Base-by-base conservation (phyloP, 2,888 invertebrate genomes). In the Graphium colonna region DNA sequence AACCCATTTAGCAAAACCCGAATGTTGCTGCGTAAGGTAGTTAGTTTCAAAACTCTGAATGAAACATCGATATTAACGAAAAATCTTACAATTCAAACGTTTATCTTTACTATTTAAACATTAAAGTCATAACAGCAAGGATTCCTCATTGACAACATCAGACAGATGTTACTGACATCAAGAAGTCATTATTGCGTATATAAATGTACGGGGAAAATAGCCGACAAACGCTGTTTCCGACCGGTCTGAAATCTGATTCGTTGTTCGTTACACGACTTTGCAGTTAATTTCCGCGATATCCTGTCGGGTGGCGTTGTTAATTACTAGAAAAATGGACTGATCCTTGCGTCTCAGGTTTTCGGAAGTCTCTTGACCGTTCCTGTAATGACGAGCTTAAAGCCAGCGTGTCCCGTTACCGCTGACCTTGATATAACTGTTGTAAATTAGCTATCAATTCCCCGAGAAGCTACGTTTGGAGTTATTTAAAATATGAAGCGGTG, bases 251-350 rank as follows among this genome's bases (percentile, higher is more conserved):
- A 41, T 31, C n/a, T 13, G 21, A 36, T 16, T 26, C 28, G 10
- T 40, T n/a, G 16, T 48, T 33, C 47, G 21, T 26, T 16, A 52
- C 28, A 28, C 43, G 39, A 12, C 21, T 9, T 13, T 10, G 38
- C 53, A 33, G 48, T 54, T 49, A 54, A 44, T 49, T 54, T 49
- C 53, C 49, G 49, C 53, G 53, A 53, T 51, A 55, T 55, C 51
- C 50, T 46, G 55, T 26, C 39, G 13, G 40, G 18, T 8, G 28
- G 31, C 43, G 39, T 42, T 45, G 55, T 55, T 60, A 60, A 67
- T 64, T 62, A 62, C 61, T 55, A 63, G 67, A 66, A 67, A 65
- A 63, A 61, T 62, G 52, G 62, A 60, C 60, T 54, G 54, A 55
- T 60, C 57, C 59, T 52, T 59, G 43, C 56, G 60, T 67, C 59